These are phyloP conservation scores for Onychostoma macrolepis DNA, from an alignment of 2,113 vertebrate species.

Conservation along the genomic window DNA sequence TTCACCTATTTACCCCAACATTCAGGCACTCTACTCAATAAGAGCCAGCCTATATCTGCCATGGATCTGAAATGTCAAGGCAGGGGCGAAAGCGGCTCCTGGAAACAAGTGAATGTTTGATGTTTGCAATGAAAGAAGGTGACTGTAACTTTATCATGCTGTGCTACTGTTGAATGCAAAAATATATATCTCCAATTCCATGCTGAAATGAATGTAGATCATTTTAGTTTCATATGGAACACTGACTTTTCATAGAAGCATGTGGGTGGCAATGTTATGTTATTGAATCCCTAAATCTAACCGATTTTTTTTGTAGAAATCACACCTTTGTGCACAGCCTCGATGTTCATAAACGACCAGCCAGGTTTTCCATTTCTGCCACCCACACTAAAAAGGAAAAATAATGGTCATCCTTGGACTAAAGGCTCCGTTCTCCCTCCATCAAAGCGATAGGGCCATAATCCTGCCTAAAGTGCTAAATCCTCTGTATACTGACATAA, in stretches of 20 bases:
- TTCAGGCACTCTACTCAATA: conserved; percentile 35
- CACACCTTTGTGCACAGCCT: background rate
- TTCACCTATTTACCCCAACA: conserved; percentile 26
- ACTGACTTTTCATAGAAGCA: background rate
- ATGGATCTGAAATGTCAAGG: conserved; percentile 36
- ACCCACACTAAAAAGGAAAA: conserved; percentile 39
- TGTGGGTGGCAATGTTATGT: background rate
- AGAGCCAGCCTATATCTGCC: conserved; percentile 10
- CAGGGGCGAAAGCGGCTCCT: conserved; percentile 3
- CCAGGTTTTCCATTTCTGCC: conserved; percentile 5
- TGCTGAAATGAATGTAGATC: background rate
- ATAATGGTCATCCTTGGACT: conserved; percentile 47
- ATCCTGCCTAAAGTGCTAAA: conserved; percentile 56
- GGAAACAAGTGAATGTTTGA: conserved; percentile 17
- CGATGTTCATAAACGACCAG: background rate
- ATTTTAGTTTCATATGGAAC: background rate
- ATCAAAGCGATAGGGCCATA: conserved; percentile 55
- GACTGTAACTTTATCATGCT: conserved; percentile 12
- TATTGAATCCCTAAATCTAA: background rate
- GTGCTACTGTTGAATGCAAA: background rate
- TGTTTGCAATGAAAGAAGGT: conserved; percentile 6
- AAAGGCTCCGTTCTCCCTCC: conserved; percentile 38
- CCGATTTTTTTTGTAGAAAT: background rate
- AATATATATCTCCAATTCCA: background rate
- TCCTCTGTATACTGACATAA: conserved; percentile 62